Evolutionary conservation across 2,113 vertebrate genomes (phyloP).

Genomic region (Forbesichthys agassizii): DNA sequence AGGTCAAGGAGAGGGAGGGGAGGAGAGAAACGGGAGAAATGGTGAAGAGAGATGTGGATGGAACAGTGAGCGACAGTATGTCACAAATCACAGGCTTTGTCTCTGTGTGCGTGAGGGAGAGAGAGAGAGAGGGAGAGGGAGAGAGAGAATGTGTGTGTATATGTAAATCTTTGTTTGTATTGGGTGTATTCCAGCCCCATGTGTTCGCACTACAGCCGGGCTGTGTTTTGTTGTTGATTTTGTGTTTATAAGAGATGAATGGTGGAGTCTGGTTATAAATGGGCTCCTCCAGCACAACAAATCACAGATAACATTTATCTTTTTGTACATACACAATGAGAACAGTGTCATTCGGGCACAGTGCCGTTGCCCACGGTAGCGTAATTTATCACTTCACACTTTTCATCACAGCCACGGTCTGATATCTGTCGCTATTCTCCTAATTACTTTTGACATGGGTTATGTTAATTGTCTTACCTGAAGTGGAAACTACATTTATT

Average conservation of each 20-base stretch:
- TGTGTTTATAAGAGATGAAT: background rate
- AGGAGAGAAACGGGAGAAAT: constrained; percentile 19
- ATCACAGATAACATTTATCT: background rate
- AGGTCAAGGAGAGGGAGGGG: constrained; percentile 70
- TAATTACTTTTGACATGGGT: constrained; percentile 67
- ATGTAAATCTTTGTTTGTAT: background rate
- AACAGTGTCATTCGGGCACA: constrained; percentile 20
- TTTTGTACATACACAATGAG: background rate
- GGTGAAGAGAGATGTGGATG: constrained; percentile 58
- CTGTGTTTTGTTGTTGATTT: background rate
- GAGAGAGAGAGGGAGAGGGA: too few species aligned
- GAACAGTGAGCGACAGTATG: constrained; percentile 52
- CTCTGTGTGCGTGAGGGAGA: constrained; percentile 7
- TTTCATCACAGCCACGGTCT: constrained; percentile 40
- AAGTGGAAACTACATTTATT: constrained; percentile 41
- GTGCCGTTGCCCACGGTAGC: constrained; percentile 12
- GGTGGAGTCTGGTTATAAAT: background rate
- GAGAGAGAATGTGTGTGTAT: background rate
- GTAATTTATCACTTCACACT: constrained; percentile 38
- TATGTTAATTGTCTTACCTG: constrained; percentile 58
- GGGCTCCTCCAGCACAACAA: background rate
- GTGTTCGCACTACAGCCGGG: background rate
- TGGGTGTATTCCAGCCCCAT: background rate
- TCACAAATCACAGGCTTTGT: constrained; percentile 28
- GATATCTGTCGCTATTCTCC: constrained; percentile 39